phyloP scores from a whole-genome alignment of 2,113 vertebrate genomes.

The Aplodontia rufa region DNA sequence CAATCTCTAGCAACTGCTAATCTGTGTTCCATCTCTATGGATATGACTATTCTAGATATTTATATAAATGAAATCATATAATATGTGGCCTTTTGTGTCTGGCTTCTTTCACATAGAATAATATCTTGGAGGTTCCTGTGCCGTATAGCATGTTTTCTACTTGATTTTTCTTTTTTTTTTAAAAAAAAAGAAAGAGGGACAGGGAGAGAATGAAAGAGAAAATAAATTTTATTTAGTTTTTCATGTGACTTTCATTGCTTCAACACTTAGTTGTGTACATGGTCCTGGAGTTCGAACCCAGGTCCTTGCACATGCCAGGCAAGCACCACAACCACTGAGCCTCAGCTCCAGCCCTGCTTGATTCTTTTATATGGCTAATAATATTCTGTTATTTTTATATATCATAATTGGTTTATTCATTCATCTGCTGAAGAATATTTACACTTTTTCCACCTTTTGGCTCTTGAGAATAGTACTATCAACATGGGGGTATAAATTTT shows the following conservation, averaged over 20 bases:
- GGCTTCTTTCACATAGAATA: neutral
- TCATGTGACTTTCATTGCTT: too few relatives aligned
- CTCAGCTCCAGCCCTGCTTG: too few relatives aligned
- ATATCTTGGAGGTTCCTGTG: neutral
- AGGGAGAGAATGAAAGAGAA: too few relatives aligned
- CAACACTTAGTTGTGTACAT: too few relatives aligned
- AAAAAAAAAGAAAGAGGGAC: too few relatives aligned
- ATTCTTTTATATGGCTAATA: neutral
- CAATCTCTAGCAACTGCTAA: neutral
- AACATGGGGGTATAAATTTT: neutral
- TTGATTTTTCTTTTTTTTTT: too few relatives aligned
- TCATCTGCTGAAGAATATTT: neutral
- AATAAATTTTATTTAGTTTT: too few relatives aligned
- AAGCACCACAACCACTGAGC: too few relatives aligned
- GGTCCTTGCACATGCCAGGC: too few relatives aligned
- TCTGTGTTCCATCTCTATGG: neutral
- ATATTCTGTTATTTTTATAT: neutral
- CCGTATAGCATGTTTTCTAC: neutral
- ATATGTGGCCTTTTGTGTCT: neutral
- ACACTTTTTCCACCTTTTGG: neutral
- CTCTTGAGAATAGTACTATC: neutral
- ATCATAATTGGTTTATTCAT: neutral
- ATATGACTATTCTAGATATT: constrained; percentile 1
- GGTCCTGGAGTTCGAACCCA: too few relatives aligned
- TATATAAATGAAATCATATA: neutral